Base-by-base conservation (phyloP, 1,140 invertebrate genomes). In the Homarus americanus region DNA sequence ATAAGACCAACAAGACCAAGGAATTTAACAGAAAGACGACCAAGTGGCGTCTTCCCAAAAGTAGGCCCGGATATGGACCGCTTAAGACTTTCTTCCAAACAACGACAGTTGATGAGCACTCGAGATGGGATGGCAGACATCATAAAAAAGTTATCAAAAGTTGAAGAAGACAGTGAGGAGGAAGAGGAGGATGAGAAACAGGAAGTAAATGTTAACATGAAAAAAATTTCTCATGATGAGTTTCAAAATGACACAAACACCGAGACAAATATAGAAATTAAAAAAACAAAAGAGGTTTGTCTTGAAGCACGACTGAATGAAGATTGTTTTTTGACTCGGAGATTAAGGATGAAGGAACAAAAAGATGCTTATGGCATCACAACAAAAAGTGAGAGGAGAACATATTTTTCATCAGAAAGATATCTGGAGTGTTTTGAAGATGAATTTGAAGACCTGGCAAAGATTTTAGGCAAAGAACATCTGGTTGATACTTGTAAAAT, bases 381-480 rank as follows among this genome's bases (percentile, higher is more conserved):
- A 49, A 69, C 73, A 15, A 82, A 41, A 36, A 53, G n/a, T 1
- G 88, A 87, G 49, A 58, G 80, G 20, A 86, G 86, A 49, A 91
- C 92, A 0, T 92, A 87, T 38, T 85, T 92, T 28, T 92, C 92
- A 24, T 92, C 92, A 44, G 84, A 91, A 58, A 32, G 88, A 1
- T 87, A 91, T 79, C 41, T 91, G 24, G 84, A 91, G 58, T 85
- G 79, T 73, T 92, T 92, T 58, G 92, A 92, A 66, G 87, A 91
- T 72, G 92, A 92, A 36, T 92, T 92, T 72, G 58, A 84, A 2
- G 78, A 75, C 17, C 73, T 92, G 38, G 72, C 82, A 38, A 79
- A 82, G 40, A 79, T 92, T 34, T 32, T 91, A 34, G 75, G 86
- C 17, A 86, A 87, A 34, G 83, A 86, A 40, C 76, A 91, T 73